Percentiles rank a stretch among this genome's conserved stretches.
Evolutionary conservation across 2,888 invertebrate species (phyloP).

Genomic region (Mythimna lalbum): DNA sequence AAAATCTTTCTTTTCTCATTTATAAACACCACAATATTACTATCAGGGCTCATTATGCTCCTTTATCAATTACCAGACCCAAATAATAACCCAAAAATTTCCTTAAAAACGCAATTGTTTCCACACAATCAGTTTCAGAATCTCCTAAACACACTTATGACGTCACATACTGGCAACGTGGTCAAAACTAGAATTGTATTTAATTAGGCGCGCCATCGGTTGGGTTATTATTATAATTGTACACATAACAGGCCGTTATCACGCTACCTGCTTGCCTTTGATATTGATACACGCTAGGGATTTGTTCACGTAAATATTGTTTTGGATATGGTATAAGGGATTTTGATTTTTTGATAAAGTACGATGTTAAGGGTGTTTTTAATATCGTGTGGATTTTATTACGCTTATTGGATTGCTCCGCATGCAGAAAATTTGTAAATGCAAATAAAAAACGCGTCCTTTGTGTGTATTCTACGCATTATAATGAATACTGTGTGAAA

Average conservation of each 20-base stretch:
- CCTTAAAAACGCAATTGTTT: conserved; percentile 41
- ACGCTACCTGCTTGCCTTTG: conserved; percentile 68
- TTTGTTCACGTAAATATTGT: neutral
- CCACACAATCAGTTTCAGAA: conserved; percentile 31
- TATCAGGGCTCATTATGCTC: conserved; percentile 1
- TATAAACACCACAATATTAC: neutral
- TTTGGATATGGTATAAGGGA: conserved; percentile 53
- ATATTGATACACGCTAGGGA: conserved; percentile 66
- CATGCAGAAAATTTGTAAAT: too few relatives aligned
- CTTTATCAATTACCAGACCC: conserved; percentile 35
- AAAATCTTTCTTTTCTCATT: neutral
- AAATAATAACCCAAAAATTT: conserved; percentile 27
- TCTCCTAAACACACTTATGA: conserved; percentile 54
- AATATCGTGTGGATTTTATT: too few relatives aligned
- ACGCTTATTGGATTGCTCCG: too few relatives aligned
- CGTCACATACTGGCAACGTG: conserved; percentile 19
- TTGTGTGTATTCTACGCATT: too few relatives aligned
- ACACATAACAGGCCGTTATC: conserved; percentile 65
- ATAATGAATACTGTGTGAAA: too few relatives aligned
- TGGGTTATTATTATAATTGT: conserved; percentile 68
- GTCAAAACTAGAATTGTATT: conserved; percentile 50
- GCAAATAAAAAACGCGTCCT: too few relatives aligned
- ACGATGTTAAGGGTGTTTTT: too few relatives aligned
- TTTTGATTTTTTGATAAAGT: neutral
- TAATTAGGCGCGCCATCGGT: conserved; percentile 66